Evolutionary conservation across 2,888 invertebrate genomes (phyloP).

Genomic region (Sminthurides aquaticus): DNA sequence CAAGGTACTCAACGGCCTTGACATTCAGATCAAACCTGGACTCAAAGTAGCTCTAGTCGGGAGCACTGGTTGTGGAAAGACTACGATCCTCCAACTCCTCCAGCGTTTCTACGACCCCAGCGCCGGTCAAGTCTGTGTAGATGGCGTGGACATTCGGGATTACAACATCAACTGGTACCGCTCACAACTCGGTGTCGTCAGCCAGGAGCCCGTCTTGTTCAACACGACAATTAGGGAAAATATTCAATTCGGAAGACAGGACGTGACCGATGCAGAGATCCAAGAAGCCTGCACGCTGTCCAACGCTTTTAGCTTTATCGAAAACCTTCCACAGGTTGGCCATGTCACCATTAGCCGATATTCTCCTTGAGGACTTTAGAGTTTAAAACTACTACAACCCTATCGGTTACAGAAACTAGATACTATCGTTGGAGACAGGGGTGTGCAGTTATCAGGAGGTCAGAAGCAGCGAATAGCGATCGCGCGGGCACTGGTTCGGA

Average conservation of each 20-base stretch:
- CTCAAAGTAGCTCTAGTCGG: too few species aligned
- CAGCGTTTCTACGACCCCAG: too few species aligned
- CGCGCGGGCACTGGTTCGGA: conserved; percentile 67
- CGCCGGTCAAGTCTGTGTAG: too few species aligned
- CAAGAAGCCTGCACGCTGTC: conserved; percentile 64
- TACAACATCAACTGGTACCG: too few species aligned
- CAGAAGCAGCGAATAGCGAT: conserved; percentile 80
- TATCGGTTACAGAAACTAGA: conserved; percentile 57
- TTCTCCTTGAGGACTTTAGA: neutral
- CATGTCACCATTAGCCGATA: neutral
- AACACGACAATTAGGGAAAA: too few species aligned
- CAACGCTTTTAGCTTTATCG: conserved; percentile 69
- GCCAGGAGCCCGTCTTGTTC: too few species aligned
- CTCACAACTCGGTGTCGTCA: too few species aligned
- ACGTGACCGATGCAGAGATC: conserved; percentile 60
- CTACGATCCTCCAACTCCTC: too few species aligned
- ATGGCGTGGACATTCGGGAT: too few species aligned
- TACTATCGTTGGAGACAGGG: conserved; percentile 70
- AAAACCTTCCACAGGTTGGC: conserved; percentile 59
- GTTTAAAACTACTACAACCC: neutral
- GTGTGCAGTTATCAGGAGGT: conserved; percentile 72
- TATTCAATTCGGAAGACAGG: conserved; percentile 66
- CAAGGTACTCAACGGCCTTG: too few species aligned
- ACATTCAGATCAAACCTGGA: too few species aligned
- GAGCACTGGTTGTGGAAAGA: too few species aligned